phyloP scores from a whole-genome alignment of 2,888 invertebrate genomes.

The Ischnus inquisitorius region DNA sequence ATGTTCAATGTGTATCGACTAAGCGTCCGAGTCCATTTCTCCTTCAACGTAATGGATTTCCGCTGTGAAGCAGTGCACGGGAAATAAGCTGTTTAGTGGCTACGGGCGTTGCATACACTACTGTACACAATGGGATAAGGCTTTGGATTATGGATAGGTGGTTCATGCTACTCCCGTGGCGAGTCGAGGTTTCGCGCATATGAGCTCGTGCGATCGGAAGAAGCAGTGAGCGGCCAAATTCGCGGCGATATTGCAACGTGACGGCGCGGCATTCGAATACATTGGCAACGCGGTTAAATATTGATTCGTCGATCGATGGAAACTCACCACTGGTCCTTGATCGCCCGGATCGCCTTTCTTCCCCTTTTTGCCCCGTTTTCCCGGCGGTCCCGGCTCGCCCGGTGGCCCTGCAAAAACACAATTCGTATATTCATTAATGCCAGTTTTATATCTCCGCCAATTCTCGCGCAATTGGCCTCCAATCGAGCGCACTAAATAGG shows the following conservation, averaged over 20 bases:
- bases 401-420: conserved; percentile 87
- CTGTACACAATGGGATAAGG: not conserved
- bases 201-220: conserved; percentile 31
- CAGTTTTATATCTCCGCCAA: not conserved
- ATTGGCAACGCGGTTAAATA: conserved; percentile 46
- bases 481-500: not conserved
- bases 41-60: conserved; percentile 47
- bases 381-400: conserved; percentile 94
- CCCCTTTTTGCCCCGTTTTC: conserved; percentile 95
- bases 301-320: conserved; percentile 19
- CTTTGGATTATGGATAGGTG: conserved; percentile 41
- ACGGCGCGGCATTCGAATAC: conserved; percentile 27
- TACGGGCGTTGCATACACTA: conserved; percentile 1
- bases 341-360: conserved; percentile 95
- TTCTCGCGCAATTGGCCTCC: not conserved
- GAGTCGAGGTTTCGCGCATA: conserved; percentile 37
- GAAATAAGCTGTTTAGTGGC: conserved; percentile 36
- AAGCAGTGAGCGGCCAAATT: conserved; percentile 41
- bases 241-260: conserved; percentile 24
- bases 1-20: conserved; percentile 16
- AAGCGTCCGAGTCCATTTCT: conserved; percentile 7
- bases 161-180: conserved; percentile 62
- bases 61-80: conserved; percentile 42
- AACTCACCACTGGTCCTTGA: conserved; percentile 91
- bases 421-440: conserved; percentile 44